These are phyloP conservation scores for Phoenicopterus ruber DNA, from an alignment of 2,113 vertebrate species.

Conservation along the genomic window DNA sequence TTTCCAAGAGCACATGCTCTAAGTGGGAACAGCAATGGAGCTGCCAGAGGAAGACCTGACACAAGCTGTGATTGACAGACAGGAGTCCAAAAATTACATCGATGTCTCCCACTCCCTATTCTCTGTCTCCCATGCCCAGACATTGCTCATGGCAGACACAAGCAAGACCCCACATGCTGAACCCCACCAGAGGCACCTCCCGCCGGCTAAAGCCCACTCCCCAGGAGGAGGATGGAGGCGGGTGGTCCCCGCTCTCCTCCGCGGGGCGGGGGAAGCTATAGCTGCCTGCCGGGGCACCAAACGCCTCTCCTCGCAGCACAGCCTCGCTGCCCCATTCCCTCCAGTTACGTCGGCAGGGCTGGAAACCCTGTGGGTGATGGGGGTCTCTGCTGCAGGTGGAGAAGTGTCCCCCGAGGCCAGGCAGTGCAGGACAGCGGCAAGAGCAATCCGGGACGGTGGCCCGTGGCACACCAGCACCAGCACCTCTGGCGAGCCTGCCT, in stretches of 20 bases:
- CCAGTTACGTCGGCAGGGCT: neutral
- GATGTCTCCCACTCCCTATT: neutral
- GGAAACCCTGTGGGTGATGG: neutral
- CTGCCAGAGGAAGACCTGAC: neutral
- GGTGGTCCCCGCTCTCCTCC: rapidly evolving
- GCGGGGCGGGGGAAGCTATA: neutral
- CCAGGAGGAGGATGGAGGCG: neutral
- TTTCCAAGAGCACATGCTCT: neutral
- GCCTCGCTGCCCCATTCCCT: neutral
- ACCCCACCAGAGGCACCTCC: neutral
- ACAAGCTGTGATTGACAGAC: neutral
- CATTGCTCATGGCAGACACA: neutral
- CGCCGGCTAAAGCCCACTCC: rapidly evolving
- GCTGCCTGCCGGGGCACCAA: neutral
- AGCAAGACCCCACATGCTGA: neutral
- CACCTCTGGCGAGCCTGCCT: neutral
- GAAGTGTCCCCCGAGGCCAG: neutral
- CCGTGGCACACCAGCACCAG: neutral
- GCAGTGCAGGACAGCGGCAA: neutral
- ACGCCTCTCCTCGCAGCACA: rapidly evolving
- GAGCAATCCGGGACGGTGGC: rapidly evolving
- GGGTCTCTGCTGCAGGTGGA: neutral
- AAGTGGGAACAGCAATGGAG: neutral
- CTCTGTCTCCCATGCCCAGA: neutral
- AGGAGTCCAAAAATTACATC: neutral